Conservation (phyloP, 2,888 invertebrate genomes). For the Altica lythri region DNA sequence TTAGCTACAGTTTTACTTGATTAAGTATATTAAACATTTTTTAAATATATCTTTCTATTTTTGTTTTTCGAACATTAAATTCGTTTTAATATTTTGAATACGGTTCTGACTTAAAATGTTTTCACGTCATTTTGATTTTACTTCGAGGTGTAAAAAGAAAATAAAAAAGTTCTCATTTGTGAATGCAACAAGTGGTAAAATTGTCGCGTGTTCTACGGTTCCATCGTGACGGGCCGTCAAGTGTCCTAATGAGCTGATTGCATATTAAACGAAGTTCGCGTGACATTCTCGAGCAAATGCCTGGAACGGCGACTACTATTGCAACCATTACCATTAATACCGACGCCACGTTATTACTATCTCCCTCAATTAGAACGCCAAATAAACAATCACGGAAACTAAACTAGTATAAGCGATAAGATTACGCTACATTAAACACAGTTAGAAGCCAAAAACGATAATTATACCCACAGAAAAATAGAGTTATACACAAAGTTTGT, state of each 20-base stretch:
- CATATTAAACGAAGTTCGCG: constrained; percentile 39
- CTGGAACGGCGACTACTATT: constrained; percentile 10
- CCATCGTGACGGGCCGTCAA: constrained; percentile 37
- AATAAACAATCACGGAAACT: constrained; percentile 3
- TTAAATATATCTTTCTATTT: no score
- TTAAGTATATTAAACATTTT: no score
- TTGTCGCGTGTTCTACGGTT: constrained; percentile 39
- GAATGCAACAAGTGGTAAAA: constrained; percentile 37
- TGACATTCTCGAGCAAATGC: constrained; percentile 24
- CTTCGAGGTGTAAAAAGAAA: no score
- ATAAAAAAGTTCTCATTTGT: no score
- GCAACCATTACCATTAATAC: constrained; percentile 5
- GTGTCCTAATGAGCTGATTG: constrained; percentile 40
- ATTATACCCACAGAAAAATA: no score
- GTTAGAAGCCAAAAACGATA: not conserved
- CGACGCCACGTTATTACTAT: constrained; percentile 3
- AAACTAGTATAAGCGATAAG: not conserved
- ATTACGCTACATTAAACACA: not conserved
- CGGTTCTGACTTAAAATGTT: no score
- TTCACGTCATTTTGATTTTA: no score
- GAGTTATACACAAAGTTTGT: no score
- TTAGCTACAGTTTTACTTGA: no score
- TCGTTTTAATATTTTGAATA: no score
- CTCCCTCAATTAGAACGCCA: not conserved
- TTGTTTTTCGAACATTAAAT: no score